A percentile compares a stretch with the other conserved stretches of the same genome.
Conservation (phyloP, 35 echinoderm and acorn worm genomes). For the Apostichopus parvimensis region DNA sequence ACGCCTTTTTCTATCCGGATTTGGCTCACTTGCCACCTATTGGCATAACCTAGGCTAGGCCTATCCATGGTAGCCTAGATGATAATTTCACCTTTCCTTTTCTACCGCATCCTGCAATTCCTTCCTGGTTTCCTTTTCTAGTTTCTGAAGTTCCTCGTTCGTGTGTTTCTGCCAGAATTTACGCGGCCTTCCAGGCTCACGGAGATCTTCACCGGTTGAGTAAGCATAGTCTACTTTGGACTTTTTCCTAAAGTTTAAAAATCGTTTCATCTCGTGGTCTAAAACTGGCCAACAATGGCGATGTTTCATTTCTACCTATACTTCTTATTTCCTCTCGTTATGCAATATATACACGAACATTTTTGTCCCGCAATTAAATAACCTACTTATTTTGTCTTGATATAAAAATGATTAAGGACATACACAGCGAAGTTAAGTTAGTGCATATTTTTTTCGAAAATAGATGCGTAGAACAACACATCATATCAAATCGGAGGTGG, state of each 20-base stretch:
- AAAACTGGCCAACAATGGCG: not conserved
- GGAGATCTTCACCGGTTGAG: slow-evolving; percentile 2
- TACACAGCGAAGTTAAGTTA: too few species aligned
- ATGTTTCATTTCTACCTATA: slow-evolving; percentile 15
- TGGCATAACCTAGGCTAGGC: too few species aligned
- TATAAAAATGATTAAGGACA: too few species aligned
- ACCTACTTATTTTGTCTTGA: too few species aligned
- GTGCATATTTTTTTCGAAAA: too few species aligned
- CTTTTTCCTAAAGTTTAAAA: slow-evolving; percentile 27
- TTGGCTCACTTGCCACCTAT: too few species aligned
- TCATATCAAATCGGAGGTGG: too few species aligned
- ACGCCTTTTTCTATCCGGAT: too few species aligned
- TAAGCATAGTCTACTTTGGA: slow-evolving; percentile 20
- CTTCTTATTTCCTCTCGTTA: not conserved
- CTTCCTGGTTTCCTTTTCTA: not conserved
- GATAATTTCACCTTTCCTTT: slow-evolving; percentile 3
- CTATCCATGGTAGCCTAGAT: too few species aligned
- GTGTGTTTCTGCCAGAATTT: slow-evolving; percentile 15
- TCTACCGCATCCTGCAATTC: slow-evolving; percentile 4
- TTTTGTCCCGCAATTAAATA: too few species aligned
- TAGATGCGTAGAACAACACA: too few species aligned
- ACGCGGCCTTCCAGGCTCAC: not conserved
- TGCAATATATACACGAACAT: too few species aligned
- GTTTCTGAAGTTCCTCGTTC: not conserved
- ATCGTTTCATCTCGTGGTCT: slow-evolving; percentile 29